These are phyloP conservation scores for Aspiorhynchus laticeps DNA, from an alignment of 2,113 vertebrate genomes.

Conservation along the genomic window DNA sequence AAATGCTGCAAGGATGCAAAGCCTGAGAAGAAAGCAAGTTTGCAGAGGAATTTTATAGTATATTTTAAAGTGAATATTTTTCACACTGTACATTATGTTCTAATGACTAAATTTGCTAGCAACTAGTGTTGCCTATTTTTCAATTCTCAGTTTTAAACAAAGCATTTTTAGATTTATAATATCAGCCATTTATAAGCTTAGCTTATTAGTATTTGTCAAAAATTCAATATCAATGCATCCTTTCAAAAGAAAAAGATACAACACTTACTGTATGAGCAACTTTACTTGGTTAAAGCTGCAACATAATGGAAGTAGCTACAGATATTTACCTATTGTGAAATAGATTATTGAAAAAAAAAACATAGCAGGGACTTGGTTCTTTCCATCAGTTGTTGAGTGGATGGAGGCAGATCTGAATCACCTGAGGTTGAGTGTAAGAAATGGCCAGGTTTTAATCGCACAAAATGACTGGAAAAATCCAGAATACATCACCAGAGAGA, in stretches of 20 bases:
- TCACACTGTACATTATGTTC: background rate
- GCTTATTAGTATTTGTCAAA: background rate
- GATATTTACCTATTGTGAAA: background rate
- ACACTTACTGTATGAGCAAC: background rate
- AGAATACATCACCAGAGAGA: background rate
- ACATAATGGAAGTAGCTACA: background rate
- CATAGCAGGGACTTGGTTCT: background rate
- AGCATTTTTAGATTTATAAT: background rate
- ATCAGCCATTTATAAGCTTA: background rate
- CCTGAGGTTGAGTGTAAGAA: background rate
- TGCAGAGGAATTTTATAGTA: background rate
- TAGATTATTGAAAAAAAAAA: no score
- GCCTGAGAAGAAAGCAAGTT: background rate
- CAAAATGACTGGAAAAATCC: background rate
- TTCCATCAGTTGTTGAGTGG: background rate
- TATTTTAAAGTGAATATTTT: background rate
- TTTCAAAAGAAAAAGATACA: background rate
- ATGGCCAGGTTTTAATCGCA: background rate
- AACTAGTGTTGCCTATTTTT: background rate
- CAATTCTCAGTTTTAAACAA: background rate
- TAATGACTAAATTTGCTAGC: background rate
- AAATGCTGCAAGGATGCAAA: background rate
- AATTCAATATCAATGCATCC: background rate
- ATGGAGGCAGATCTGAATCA: background rate
- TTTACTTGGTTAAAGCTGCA: background rate